Conservation (phyloP, 2,113 vertebrate genomes). For the Pelusios castaneus region DNA sequence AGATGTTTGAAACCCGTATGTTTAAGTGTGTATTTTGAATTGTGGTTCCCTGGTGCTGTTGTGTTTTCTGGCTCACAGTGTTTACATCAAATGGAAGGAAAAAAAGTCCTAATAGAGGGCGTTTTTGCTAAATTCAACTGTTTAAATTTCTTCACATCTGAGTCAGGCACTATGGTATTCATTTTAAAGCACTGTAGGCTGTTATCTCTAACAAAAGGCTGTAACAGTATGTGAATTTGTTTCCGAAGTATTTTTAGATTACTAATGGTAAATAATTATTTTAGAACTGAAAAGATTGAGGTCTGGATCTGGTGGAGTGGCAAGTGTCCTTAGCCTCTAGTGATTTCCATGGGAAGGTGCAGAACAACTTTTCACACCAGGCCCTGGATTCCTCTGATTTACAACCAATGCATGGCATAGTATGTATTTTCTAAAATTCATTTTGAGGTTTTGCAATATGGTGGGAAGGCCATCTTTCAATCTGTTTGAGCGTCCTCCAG, state of each 20-base stretch:
- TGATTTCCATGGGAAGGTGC: not conserved
- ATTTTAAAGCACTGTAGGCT: conserved; percentile 29
- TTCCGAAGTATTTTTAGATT: conserved; percentile 19
- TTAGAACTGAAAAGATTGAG: conserved; percentile 1
- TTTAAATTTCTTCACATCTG: conserved; percentile 8
- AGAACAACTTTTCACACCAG: not conserved
- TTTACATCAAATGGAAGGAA: not conserved
- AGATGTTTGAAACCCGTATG: rapidly evolving
- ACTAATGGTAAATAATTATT: not conserved
- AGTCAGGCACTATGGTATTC: not conserved
- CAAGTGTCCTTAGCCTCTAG: not conserved
- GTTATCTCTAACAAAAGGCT: conserved; percentile 20
- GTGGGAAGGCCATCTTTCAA: not conserved
- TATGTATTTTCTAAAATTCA: not conserved
- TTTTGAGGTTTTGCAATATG: not conserved
- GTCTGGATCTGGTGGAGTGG: not conserved
- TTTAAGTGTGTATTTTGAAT: not conserved
- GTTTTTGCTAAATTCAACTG: not conserved
- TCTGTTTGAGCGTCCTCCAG: not conserved
- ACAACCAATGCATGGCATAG: not conserved
- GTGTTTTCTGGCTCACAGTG: not conserved
- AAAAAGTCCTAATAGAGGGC: not conserved
- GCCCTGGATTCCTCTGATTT: not conserved
- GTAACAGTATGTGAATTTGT: not conserved
- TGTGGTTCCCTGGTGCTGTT: not conserved